These are phyloP conservation scores for Malthinus seriepunctatus DNA, from an alignment of 2,888 invertebrate species.

Conservation along the genomic window DNA sequence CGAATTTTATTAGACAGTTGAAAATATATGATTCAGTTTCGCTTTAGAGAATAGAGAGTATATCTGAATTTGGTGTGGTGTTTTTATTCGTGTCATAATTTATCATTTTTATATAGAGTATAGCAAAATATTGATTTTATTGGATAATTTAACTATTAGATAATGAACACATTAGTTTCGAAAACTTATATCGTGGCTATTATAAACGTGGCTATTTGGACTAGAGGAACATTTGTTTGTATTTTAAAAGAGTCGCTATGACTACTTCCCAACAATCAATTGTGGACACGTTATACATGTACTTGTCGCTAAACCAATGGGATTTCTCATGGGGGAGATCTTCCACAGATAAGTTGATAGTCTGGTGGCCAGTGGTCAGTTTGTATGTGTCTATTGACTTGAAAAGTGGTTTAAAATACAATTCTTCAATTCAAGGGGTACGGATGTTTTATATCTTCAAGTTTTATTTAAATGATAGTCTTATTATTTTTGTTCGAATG, in stretches of 20 bases:
- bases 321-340: conserved; percentile 47
- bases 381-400: conserved; percentile 44
- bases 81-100: no score
- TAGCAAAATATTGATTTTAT: neutral
- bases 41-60: no score
- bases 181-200: conserved; percentile 16
- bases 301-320: conserved; percentile 45
- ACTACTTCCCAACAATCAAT: conserved; percentile 53
- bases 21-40: no score
- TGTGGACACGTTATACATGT: conserved; percentile 51
- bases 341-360: conserved; percentile 50
- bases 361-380: conserved; percentile 51
- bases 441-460: conserved; percentile 12
- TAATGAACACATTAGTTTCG: conserved; percentile 5
- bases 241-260: conserved; percentile 49
- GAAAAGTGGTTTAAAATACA: conserved; percentile 31
- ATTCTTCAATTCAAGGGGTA: conserved; percentile 22
- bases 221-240: conserved; percentile 45
- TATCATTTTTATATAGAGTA: no score
- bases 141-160: conserved; percentile 20
- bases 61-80: no score
- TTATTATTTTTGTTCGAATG: neutral
- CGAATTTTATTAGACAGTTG: no score
- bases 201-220: conserved; percentile 25
- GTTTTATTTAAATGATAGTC: neutral